A percentile compares a stretch with the other conserved stretches of the same genome.
Conservation (phyloP, 2,888 invertebrate genomes). For the Smittia sp. region DNA sequence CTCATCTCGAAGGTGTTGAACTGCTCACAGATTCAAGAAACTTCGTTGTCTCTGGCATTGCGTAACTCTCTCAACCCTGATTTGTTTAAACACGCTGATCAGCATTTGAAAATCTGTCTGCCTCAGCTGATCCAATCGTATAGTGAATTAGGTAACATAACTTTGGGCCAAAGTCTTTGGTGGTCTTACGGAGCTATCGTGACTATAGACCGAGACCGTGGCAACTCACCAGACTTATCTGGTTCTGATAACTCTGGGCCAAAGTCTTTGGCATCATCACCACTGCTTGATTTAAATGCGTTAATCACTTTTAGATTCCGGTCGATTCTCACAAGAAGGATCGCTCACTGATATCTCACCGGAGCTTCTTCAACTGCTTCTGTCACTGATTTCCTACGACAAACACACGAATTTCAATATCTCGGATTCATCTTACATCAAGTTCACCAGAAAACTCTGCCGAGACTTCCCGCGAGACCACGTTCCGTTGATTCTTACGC, state of each 20-base stretch:
- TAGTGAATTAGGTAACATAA: slow-evolving; percentile 68
- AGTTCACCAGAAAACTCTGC: slow-evolving; percentile 76
- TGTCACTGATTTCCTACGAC: slow-evolving; percentile 63
- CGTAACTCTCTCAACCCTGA: slow-evolving; percentile 77
- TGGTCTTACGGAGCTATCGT: no score
- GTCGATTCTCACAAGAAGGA: slow-evolving; percentile 69
- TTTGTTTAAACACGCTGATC: slow-evolving; percentile 68
- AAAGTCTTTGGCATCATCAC: neutral
- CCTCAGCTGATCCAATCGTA: slow-evolving; percentile 83
- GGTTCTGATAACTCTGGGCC: no score
- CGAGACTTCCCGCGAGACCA: slow-evolving; percentile 85
- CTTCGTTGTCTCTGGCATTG: slow-evolving; percentile 82
- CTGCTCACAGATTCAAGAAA: slow-evolving; percentile 81
- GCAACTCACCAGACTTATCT: no score
- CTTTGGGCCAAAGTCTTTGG: no score
- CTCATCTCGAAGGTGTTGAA: slow-evolving; percentile 83
- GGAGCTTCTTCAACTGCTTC: slow-evolving; percentile 81
- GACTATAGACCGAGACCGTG: no score
- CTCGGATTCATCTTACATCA: slow-evolving; percentile 69
- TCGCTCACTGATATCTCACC: slow-evolving; percentile 88
- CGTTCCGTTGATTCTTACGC: slow-evolving; percentile 86
- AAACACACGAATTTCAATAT: slow-evolving; percentile 62
- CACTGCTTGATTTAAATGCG: neutral
- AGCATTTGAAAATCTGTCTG: slow-evolving; percentile 77
- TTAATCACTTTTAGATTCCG: slow-evolving; percentile 58